Percentiles rank a stretch among this genome's conserved stretches.
Conservation (phyloP, 92 coral and sea anemone genomes). For the Siderastrea radians region DNA sequence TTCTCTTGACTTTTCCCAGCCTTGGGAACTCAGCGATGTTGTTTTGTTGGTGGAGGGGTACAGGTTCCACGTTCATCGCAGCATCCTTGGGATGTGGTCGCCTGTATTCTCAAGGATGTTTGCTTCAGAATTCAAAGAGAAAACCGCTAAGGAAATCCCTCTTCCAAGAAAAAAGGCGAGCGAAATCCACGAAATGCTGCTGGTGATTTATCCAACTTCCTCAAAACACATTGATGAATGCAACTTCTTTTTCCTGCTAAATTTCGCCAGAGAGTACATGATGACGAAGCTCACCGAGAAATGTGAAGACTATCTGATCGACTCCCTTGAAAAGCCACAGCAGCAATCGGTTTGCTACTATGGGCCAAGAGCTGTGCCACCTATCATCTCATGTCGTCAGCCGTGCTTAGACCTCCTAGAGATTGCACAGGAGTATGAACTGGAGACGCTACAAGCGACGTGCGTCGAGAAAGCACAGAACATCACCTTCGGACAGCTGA, state of each 20-base stretch:
- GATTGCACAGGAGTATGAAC: constrained; percentile 3
- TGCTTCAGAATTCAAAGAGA: constrained; percentile 22
- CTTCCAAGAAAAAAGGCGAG: constrained; percentile 22
- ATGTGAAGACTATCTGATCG: constrained; percentile 21
- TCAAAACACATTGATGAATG: neutral
- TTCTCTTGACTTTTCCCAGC: constrained; percentile 6
- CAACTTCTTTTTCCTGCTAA: neutral
- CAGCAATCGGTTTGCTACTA: too few relatives aligned
- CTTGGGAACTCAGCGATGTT: constrained; percentile 46
- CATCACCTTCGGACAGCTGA: neutral
- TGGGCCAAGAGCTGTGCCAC: too few relatives aligned
- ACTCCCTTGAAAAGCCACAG: too few relatives aligned
- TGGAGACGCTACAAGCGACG: constrained; percentile 3
- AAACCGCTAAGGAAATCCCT: constrained; percentile 14
- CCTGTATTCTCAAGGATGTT: constrained; percentile 30
- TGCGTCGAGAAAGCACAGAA: constrained; percentile 8
- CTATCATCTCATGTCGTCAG: too few relatives aligned
- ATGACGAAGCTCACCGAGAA: constrained; percentile 17
- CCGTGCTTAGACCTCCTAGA: neutral
- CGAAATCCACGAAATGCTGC: constrained; percentile 33
- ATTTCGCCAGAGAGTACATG: constrained; percentile 38
- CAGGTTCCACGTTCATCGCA: constrained; percentile 34
- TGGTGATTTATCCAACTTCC: constrained; percentile 39
- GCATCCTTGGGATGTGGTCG: constrained; percentile 31
- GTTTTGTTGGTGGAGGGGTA: constrained; percentile 36